phyloP scores from a whole-genome alignment of 2,888 invertebrate species.

The Orchesellides sinensis region DNA sequence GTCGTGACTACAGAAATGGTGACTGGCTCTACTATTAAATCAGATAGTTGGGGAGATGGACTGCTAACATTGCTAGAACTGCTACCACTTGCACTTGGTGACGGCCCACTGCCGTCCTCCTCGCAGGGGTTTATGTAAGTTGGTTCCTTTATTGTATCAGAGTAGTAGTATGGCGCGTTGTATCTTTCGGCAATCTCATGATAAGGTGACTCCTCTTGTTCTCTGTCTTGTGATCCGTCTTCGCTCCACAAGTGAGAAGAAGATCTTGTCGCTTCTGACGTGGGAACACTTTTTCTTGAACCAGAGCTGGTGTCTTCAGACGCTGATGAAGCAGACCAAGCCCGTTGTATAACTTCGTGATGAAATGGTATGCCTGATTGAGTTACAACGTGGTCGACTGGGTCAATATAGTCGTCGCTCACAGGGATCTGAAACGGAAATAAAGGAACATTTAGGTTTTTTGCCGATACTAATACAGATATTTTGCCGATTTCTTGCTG shows the following conservation, averaged over 20 bases:
- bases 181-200: conserved; percentile 72
- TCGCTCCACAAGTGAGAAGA: conserved; percentile 27
- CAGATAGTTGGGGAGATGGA: conserved; percentile 56
- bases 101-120: conserved; percentile 46
- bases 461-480: too few relatives aligned
- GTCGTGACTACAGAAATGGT: conserved; percentile 52
- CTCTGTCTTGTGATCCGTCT: conserved; percentile 23
- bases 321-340: conserved; percentile 28
- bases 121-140: conserved; percentile 68
- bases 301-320: conserved; percentile 50
- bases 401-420: conserved; percentile 92
- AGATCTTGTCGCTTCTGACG: conserved; percentile 41
- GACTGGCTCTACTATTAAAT: conserved; percentile 43
- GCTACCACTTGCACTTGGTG: conserved; percentile 21
- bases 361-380: conserved; percentile 23
- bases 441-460: too few relatives aligned
- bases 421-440: conserved; percentile 84
- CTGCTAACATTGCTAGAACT: conserved; percentile 55
- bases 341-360: conserved; percentile 45
- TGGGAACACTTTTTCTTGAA: conserved; percentile 46
- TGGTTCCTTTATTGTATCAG: conserved; percentile 73
- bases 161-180: conserved; percentile 74
- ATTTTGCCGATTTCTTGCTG: too few relatives aligned
- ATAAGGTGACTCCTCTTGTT: conserved; percentile 66
- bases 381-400: conserved; percentile 81